Conservation (phyloP, 2,797 vertebrate genomes). For the Neostethus bicornis region DNA sequence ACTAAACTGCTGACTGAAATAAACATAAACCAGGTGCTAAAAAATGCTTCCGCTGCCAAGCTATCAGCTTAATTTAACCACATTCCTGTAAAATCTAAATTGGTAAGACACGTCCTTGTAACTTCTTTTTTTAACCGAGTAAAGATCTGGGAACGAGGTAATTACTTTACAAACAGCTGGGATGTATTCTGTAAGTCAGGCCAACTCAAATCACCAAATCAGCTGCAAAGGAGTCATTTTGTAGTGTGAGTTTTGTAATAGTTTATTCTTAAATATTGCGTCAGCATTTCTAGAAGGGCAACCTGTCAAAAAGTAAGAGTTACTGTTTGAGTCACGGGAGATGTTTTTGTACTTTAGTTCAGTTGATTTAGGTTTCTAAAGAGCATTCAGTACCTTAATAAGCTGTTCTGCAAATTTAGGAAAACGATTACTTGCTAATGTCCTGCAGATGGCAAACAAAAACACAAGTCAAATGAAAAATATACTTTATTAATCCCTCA, state of each 20-base stretch:
- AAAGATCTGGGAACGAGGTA: not conserved
- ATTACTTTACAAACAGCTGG: conserved; percentile 1
- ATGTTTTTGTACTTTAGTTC: not conserved
- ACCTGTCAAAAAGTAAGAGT: too few species aligned
- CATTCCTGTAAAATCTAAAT: conserved; percentile 22
- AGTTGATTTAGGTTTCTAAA: conserved; percentile 20
- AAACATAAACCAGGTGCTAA: conserved; percentile 38
- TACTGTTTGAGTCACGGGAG: too few species aligned
- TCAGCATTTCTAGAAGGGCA: conserved; percentile 5
- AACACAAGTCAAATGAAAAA: too few species aligned
- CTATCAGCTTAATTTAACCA: conserved; percentile 36
- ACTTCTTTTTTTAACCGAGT: conserved; percentile 1
- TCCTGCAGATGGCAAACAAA: too few species aligned
- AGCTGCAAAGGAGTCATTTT: conserved; percentile 2
- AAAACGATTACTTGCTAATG: too few species aligned
- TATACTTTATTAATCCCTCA: too few species aligned
- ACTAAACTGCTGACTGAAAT: conserved; percentile 12
- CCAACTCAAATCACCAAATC: conserved; percentile 1
- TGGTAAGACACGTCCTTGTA: conserved; percentile 24
- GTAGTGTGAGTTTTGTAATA: not conserved
- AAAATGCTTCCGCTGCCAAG: conserved; percentile 36
- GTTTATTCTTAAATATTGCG: not conserved
- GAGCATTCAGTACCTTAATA: too few species aligned
- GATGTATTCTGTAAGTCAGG: conserved; percentile 3
- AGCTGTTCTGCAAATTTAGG: too few species aligned